Conservation (phyloP, 2,888 invertebrate genomes). For the Dolomedes plantarius region DNA sequence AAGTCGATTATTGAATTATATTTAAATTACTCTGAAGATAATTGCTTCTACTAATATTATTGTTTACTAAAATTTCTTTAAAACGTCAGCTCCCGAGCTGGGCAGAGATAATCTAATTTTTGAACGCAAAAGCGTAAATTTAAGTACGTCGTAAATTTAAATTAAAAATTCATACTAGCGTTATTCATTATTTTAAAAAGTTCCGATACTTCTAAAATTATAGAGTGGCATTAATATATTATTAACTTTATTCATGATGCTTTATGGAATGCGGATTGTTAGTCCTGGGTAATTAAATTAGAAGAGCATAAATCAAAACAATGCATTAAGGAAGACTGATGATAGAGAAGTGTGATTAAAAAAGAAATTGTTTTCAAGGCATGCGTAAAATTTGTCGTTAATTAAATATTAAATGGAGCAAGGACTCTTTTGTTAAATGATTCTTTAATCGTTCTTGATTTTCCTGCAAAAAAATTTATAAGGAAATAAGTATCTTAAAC, state of each 20-base stretch:
- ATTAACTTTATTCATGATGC: not conserved
- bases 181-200: too few species aligned
- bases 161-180: too few species aligned
- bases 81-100: too few species aligned
- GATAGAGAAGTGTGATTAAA: not conserved
- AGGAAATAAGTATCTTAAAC: not conserved
- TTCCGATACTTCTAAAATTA: too few species aligned
- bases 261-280: not conserved
- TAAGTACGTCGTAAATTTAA: too few species aligned
- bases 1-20: too few species aligned
- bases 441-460: not conserved
- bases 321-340: not conserved
- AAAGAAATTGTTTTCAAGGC: not conserved
- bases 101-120: too few species aligned
- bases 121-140: too few species aligned
- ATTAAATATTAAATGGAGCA: constrained; percentile 10
- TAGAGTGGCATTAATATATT: too few species aligned
- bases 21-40: too few species aligned
- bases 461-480: not conserved
- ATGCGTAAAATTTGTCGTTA: constrained; percentile 2
- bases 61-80: too few species aligned
- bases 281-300: not conserved
- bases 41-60: too few species aligned
- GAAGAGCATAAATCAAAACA: not conserved
- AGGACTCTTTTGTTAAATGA: not conserved